Percentiles rank a stretch among this genome's conserved stretches.
These are phyloP conservation scores for Anableps anableps DNA, from an alignment of 2,797 vertebrate species.

Conservation along the genomic window DNA sequence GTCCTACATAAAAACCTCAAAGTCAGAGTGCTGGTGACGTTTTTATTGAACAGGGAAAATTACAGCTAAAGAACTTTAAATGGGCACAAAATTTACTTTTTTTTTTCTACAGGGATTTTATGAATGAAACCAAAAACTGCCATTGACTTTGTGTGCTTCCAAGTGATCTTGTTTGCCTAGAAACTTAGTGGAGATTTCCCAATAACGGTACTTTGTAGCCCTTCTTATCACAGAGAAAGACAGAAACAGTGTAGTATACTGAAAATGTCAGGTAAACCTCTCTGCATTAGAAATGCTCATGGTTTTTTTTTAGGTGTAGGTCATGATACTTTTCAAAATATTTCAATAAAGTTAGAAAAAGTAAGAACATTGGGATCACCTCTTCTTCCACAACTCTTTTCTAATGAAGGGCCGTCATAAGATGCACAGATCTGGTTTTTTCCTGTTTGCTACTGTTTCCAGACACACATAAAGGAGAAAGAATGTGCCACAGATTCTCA, in stretches of 20 bases:
- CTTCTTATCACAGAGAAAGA: not conserved
- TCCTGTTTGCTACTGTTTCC: too few species aligned
- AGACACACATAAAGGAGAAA: not conserved
- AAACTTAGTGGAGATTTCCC: not conserved
- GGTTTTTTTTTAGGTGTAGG: not conserved
- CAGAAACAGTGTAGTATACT: not conserved
- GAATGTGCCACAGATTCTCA: not conserved
- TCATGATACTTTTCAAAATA: not conserved
- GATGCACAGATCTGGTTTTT: not conserved
- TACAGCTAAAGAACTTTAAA: constrained; percentile 4
- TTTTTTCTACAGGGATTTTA: not conserved
- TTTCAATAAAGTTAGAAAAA: not conserved
- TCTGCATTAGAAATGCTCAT: not conserved
- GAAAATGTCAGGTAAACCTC: not conserved
- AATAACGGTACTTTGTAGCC: not conserved
- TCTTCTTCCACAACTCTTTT: not conserved
- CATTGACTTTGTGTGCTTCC: not conserved
- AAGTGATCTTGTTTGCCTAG: not conserved
- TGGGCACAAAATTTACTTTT: not conserved
- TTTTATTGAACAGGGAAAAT: not conserved
- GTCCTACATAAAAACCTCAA: not conserved
- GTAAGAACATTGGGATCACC: not conserved
- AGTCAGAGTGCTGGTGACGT: not conserved
- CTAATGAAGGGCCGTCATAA: not conserved
- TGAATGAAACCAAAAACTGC: not conserved